Evolutionary conservation across 1,140 invertebrate genomes (phyloP).

Genomic region (Drosophila prosaltans): DNA sequence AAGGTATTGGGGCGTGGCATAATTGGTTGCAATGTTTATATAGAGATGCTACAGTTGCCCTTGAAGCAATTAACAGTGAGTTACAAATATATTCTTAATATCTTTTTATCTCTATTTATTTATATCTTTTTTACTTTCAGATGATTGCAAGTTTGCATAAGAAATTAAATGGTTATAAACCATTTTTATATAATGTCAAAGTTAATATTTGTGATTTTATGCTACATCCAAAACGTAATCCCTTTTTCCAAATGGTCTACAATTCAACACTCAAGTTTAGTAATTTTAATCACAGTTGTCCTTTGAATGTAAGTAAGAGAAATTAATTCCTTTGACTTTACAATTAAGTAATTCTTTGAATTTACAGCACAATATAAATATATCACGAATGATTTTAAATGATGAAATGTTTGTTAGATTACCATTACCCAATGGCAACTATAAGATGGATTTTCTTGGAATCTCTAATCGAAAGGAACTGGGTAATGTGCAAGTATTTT

Average conservation of each 20-base stretch:
- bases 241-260: neutral
- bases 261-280: conserved; percentile 28
- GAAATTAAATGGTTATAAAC: conserved; percentile 31
- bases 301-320: conserved; percentile 14
- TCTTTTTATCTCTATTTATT: neutral
- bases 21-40: conserved; percentile 14
- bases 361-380: neutral
- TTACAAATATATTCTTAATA: neutral
- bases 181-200: conserved; percentile 32
- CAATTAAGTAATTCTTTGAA: neutral
- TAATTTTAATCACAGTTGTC: conserved; percentile 34
- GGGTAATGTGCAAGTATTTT: no score
- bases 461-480: no score
- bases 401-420: neutral
- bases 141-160: neutral
- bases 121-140: neutral
- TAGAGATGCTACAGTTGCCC: conserved; percentile 16
- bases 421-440: neutral
- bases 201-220: conserved; percentile 30
- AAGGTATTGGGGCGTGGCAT: conserved; percentile 29
- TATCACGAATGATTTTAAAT: neutral
- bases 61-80: conserved; percentile 10
- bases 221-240: conserved; percentile 19
- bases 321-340: neutral
- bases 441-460: no score